These are phyloP conservation scores for Decapterus maruadsi DNA, from an alignment of 2,797 vertebrate genomes.

Conservation along the genomic window DNA sequence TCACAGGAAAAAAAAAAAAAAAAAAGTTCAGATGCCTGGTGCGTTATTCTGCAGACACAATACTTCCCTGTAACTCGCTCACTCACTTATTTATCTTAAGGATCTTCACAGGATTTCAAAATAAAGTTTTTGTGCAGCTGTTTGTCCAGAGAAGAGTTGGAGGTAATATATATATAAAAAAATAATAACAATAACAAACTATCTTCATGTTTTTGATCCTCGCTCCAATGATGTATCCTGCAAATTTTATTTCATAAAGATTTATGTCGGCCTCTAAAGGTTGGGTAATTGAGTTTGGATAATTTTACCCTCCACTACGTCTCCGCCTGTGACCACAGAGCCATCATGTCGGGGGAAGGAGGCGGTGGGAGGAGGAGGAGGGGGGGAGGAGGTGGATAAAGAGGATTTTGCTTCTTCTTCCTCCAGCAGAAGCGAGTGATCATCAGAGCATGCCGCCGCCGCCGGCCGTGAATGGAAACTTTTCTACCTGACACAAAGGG, in stretches of 20 bases:
- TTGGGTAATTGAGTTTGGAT: slow-evolving; percentile 57
- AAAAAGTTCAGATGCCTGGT: not conserved
- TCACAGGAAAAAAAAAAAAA: slow-evolving; percentile 13
- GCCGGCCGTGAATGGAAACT: not conserved
- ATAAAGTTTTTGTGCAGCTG: slow-evolving; percentile 30
- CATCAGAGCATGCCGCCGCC: not conserved
- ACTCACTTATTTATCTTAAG: slow-evolving; percentile 32
- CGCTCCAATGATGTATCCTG: slow-evolving; percentile 25
- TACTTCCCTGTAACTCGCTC: slow-evolving; percentile 1
- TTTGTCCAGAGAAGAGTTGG: not conserved
- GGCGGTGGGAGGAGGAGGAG: no score
- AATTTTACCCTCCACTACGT: slow-evolving; percentile 48
- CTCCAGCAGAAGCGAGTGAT: not conserved
- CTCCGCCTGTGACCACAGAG: slow-evolving; percentile 38
- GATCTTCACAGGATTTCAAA: slow-evolving; percentile 47
- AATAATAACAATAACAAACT: slow-evolving; percentile 49
- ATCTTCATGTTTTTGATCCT: slow-evolving; percentile 50
- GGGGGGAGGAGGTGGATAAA: not conserved
- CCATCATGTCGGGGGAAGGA: not conserved
- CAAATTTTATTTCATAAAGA: slow-evolving; percentile 52
- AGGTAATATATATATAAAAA: slow-evolving; percentile 49
- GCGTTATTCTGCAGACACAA: slow-evolving; percentile 21
- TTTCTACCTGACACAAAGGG: slow-evolving; percentile 2
- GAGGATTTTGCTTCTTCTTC: slow-evolving; percentile 7
- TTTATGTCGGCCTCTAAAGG: slow-evolving; percentile 49